phyloP scores from a whole-genome alignment of 1,140 invertebrate genomes.

The Aradophagus sp. region DNA sequence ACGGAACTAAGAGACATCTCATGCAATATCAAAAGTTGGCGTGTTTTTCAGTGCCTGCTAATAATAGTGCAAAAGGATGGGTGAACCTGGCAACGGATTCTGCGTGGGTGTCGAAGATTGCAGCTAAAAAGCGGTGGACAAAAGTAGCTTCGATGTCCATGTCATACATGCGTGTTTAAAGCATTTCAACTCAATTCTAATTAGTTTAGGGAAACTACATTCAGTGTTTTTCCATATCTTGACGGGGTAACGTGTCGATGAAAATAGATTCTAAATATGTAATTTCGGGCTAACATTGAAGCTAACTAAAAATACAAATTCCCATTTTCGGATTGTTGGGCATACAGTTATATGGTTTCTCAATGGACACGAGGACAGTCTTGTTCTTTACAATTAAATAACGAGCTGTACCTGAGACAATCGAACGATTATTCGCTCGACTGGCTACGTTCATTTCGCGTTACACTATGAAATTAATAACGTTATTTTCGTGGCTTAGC shows the following conservation, averaged over 20 bases:
- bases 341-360: too few species aligned
- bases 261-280: constrained; percentile 16
- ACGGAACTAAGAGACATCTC: constrained; percentile 37
- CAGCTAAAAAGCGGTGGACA: constrained; percentile 38
- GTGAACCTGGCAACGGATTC: constrained; percentile 32
- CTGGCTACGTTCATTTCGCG: constrained; percentile 8
- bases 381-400: too few species aligned
- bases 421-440: too few species aligned
- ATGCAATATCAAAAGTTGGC: constrained; percentile 46
- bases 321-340: too few species aligned
- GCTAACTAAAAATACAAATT: constrained; percentile 2
- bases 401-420: too few species aligned
- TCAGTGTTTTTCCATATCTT: background rate
- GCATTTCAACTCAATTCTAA: constrained; percentile 3
- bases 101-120: constrained; percentile 39
- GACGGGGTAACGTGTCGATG: background rate
- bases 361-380: too few species aligned
- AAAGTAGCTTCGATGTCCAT: constrained; percentile 37
- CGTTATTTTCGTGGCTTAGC: constrained; percentile 19
- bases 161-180: constrained; percentile 17
- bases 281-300: background rate
- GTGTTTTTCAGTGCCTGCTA: constrained; percentile 34
- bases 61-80: constrained; percentile 54
- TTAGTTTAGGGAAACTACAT: too few species aligned
- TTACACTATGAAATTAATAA: constrained; percentile 22